Base-by-base conservation (phyloP, 2,888 invertebrate species). In the Cordylochernes scorpioides region DNA sequence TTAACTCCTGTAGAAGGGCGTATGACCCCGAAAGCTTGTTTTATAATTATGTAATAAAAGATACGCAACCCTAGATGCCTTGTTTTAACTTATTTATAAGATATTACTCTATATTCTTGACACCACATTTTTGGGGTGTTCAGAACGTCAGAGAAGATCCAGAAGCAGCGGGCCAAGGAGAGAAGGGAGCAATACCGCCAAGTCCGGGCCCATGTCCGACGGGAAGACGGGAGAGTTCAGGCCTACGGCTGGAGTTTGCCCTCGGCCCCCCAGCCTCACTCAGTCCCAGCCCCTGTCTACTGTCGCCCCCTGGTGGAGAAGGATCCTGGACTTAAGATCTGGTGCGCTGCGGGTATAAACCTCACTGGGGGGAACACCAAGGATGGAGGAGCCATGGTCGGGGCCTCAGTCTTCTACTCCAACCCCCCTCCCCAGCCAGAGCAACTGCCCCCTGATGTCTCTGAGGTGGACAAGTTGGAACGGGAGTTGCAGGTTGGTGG, bases 281-380 rank as follows among this genome's bases (percentile, higher is more conserved):
- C 71, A 2, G 70, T 73, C 15, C 75, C 75, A 8, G 72, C 84
- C 18, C 82, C 84, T 9, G 74, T 84, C 30, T 84, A 78, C 53
- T 84, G 82, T 55, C 67, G 91, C 46, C 94, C 94, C 1, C 62
- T 97, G 42, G 72, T 75, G 32, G 91, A 94, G 53, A 72, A 71
- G 32, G 82, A 82, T 47, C 73, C 78, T 0, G 78, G 78, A 33
- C 77, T 91, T 72, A 15, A 37, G 61, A 70, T 97, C 31, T 80
- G 88, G 63, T 97, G 97, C 54, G 94, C 94, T 1, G 82, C 88
- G 3, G 91, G 84, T 1, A 88, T 91, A 5, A 82, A 86, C 52
- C 58, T 88, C 31, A 71, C 68, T 42, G 91, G 88, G 0, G 88
- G 88, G n/a, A 67, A 67, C 41, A 82, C 80, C 1, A 67, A 71